Percentiles rank a stretch among this genome's conserved stretches.
Evolutionary conservation across 2,888 invertebrate species (phyloP).

Genomic region (Orchestes rusci): DNA sequence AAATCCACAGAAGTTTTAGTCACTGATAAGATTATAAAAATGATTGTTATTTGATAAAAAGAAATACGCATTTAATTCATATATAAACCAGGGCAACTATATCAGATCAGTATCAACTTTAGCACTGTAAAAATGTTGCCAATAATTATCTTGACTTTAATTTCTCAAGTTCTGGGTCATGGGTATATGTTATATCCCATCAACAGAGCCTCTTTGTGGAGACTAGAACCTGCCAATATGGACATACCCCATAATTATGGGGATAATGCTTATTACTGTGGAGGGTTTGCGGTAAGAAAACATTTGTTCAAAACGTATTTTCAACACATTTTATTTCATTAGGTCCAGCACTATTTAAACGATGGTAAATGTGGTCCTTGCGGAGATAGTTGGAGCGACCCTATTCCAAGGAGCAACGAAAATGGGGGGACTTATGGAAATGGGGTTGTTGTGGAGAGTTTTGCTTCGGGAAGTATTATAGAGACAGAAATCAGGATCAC

Average conservation of each 20-base stretch:
- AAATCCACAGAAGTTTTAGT: no score
- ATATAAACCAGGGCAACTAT: no score
- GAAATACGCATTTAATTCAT: no score
- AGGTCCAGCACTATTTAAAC: conserved; percentile 29
- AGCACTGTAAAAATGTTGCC: no score
- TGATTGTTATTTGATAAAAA: no score
- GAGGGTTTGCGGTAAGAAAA: conserved; percentile 37
- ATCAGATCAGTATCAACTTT: no score
- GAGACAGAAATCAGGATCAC: conserved; percentile 37
- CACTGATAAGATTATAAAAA: no score
- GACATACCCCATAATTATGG: conserved; percentile 45
- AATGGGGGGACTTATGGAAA: conserved; percentile 44
- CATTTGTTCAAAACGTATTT: background rate
- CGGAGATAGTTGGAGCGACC: conserved; percentile 39
- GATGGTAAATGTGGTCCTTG: conserved; percentile 41
- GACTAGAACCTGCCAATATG: conserved; percentile 37
- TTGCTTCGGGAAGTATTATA: conserved; percentile 36
- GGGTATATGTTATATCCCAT: conserved; percentile 49
- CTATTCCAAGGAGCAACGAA: conserved; percentile 42
- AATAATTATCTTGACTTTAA: no score
- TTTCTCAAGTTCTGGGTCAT: no score
- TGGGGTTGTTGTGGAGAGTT: conserved; percentile 41
- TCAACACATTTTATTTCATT: background rate
- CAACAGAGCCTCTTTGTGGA: conserved; percentile 48
- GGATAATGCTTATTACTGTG: conserved; percentile 49